Conservation (phyloP, 64 coral and sea anemone species). For the Platygyra sinensis region DNA sequence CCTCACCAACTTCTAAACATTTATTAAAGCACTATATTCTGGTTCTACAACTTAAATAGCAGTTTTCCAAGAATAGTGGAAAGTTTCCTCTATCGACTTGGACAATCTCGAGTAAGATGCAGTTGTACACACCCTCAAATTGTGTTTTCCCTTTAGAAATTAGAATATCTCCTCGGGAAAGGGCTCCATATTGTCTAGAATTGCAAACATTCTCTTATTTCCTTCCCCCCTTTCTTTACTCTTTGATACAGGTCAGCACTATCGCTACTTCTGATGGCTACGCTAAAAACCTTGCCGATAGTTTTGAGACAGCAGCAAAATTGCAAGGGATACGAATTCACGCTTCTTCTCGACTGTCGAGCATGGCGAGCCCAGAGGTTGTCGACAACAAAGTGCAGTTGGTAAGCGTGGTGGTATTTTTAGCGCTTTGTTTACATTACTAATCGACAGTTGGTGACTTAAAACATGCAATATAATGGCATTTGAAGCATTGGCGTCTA, state of each 20-base stretch:
- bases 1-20: too few species aligned
- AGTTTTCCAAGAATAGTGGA: too few species aligned
- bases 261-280: conserved; percentile 79
- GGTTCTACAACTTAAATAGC: too few species aligned
- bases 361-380: conserved; percentile 46
- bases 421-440: conserved; percentile 1
- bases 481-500: neutral
- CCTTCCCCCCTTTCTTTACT: neutral
- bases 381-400: conserved; percentile 85
- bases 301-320: conserved; percentile 75
- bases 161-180: neutral
- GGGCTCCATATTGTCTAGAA: neutral
- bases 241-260: conserved; percentile 72
- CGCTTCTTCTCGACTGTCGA: conserved; percentile 68
- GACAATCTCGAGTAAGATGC: too few species aligned
- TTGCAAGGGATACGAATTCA: conserved; percentile 73
- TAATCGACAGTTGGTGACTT: neutral
- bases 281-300: conserved; percentile 64
- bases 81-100: too few species aligned
- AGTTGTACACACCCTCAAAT: too few species aligned
- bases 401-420: conserved; percentile 40
- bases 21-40: too few species aligned
- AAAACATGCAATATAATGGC: neutral
- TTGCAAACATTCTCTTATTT: conserved; percentile 18
- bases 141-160: neutral